A percentile compares a stretch with the other conserved stretches of the same genome.
Conservation (phyloP, 1,140 invertebrate species). For the Caenorhabditis remanei region DNA sequence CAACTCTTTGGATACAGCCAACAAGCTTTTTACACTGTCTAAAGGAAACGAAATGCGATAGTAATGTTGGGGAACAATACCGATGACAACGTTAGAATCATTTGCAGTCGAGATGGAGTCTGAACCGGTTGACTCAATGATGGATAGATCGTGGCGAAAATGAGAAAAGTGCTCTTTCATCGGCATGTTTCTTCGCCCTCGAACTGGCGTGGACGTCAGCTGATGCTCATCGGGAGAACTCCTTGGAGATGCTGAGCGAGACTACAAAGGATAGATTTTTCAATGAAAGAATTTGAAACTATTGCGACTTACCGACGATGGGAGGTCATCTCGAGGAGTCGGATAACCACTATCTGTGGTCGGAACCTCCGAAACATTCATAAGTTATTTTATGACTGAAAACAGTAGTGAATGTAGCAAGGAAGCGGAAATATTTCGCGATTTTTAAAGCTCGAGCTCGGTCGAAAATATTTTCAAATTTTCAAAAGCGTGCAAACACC, state of each 20-base stretch:
- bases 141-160: not conserved
- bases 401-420: too few species aligned
- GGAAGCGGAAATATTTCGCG: too few species aligned
- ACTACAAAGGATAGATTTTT: not conserved
- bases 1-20: constrained; percentile 2
- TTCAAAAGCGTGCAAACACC: not conserved
- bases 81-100: not conserved
- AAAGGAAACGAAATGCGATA: constrained; percentile 29
- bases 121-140: not conserved
- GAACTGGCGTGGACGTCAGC: constrained; percentile 13
- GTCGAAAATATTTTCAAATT: not conserved
- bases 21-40: not conserved
- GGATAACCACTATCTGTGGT: constrained; percentile 33
- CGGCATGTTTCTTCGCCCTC: not conserved
- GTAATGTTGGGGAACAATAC: not conserved
- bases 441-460: constrained; percentile 17
- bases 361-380: not conserved
- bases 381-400: not conserved
- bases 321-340: constrained; percentile 32
- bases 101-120: not conserved
- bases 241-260: not conserved
- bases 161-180: constrained; percentile 13
- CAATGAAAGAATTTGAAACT: not conserved
- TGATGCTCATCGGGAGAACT: not conserved
- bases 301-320: not conserved